Conservation (phyloP, 2,888 invertebrate species). For the Dexiosoma caninum region DNA sequence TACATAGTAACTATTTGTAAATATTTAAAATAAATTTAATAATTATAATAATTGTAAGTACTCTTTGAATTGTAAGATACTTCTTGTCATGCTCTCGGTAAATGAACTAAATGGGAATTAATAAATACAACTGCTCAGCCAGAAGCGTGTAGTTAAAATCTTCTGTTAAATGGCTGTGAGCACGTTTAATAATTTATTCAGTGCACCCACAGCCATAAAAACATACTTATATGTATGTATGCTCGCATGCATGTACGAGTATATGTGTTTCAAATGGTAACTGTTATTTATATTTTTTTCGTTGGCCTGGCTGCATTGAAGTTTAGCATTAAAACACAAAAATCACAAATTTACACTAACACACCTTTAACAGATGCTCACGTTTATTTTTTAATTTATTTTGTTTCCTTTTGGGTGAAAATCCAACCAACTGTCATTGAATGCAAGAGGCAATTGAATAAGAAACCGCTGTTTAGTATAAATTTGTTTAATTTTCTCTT, state of each 20-base stretch:
- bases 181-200: constrained; percentile 47
- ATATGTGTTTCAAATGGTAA: neutral
- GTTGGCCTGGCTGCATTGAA: constrained; percentile 48
- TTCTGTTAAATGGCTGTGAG: constrained; percentile 53
- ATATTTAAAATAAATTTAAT: too few relatives aligned
- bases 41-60: too few relatives aligned
- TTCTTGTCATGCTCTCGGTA: neutral
- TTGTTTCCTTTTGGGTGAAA: neutral
- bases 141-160: constrained; percentile 35
- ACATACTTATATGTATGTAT: neutral
- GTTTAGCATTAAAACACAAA: constrained; percentile 41
- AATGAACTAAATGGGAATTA: constrained; percentile 1
- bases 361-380: neutral
- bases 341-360: constrained; percentile 21
- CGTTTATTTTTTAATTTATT: neutral
- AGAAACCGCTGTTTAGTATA: constrained; percentile 55
- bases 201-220: neutral
- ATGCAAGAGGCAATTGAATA: constrained; percentile 46
- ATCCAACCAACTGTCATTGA: constrained; percentile 10
- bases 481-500: neutral
- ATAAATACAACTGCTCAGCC: constrained; percentile 3
- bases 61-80: neutral
- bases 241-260: neutral
- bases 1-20: too few relatives aligned
- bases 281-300: neutral